These are phyloP conservation scores for Lepidurus arcticus DNA, from an alignment of 1,140 invertebrate species.

Conservation along the genomic window DNA sequence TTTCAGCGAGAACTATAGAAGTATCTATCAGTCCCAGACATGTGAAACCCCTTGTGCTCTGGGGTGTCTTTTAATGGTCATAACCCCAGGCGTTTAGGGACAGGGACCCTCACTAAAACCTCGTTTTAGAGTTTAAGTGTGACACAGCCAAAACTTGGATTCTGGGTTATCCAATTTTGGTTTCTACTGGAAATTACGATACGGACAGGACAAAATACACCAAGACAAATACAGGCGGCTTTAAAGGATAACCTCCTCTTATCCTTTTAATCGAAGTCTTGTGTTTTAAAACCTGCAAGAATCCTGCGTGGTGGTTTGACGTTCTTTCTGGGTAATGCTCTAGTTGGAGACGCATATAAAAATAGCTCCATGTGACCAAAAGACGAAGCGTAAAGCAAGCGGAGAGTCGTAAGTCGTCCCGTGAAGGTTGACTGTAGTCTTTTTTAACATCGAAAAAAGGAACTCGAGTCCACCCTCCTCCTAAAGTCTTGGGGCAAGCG, in stretches of 20 bases:
- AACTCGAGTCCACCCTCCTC: neutral
- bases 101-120: neutral
- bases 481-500: neutral
- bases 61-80: slow-evolving; percentile 2
- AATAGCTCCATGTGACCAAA: slow-evolving; percentile 21
- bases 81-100: slow-evolving; percentile 13
- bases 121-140: neutral
- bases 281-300: neutral
- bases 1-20: too few species aligned
- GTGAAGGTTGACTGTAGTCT: neutral
- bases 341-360: slow-evolving; percentile 15
- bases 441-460: neutral
- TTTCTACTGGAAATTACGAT: too few species aligned
- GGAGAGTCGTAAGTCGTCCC: slow-evolving; percentile 3
- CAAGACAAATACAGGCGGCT: too few species aligned
- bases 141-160: neutral
- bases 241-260: neutral
- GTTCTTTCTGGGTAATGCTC: neutral
- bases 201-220: too few species aligned
- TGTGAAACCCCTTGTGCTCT: neutral
- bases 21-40: neutral
- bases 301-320: neutral
- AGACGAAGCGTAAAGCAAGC: slow-evolving; percentile 17
- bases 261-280: neutral
- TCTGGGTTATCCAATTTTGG: too few species aligned